Conservation (phyloP, 2,113 vertebrate species). For the Siphamia tubifer region DNA sequence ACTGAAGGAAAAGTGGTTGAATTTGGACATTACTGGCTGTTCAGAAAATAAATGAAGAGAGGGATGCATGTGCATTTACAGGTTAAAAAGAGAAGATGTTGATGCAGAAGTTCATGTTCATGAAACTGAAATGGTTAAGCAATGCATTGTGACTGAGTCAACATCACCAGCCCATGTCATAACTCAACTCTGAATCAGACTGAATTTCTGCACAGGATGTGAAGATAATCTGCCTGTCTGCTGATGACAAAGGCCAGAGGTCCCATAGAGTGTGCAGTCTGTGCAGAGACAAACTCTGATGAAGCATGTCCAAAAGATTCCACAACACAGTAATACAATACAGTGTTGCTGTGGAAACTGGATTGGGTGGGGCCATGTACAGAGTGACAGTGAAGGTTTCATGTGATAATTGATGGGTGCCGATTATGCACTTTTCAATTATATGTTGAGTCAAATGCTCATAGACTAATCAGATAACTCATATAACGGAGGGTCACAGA, state of each 20-base stretch:
- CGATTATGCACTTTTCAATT: slow-evolving; percentile 20
- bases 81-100: background rate
- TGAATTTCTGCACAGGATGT: slow-evolving; percentile 58
- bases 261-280: background rate
- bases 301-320: slow-evolving; percentile 51
- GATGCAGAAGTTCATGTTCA: slow-evolving; percentile 22
- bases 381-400: slow-evolving; percentile 27
- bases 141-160: slow-evolving; percentile 42
- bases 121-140: slow-evolving; percentile 26
- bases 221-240: slow-evolving; percentile 43
- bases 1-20: background rate
- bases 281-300: slow-evolving; percentile 18
- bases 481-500: too few species aligned
- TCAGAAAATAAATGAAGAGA: background rate
- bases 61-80: background rate
- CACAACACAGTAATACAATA: slow-evolving; percentile 65
- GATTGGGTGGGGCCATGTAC: slow-evolving; percentile 9
- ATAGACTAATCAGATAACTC: too few species aligned
- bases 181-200: slow-evolving; percentile 49
- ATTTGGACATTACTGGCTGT: background rate
- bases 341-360: slow-evolving; percentile 51
- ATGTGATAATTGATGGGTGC: slow-evolving; percentile 1
- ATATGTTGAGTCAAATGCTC: slow-evolving; percentile 51
- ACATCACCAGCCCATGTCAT: slow-evolving; percentile 20
- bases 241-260: slow-evolving; percentile 39